Evolutionary conservation across 2,797 vertebrate genomes (phyloP), one percentile per base, ranked within the genome.

Genomic region (Tenualosa thibaudeaui): DNA sequence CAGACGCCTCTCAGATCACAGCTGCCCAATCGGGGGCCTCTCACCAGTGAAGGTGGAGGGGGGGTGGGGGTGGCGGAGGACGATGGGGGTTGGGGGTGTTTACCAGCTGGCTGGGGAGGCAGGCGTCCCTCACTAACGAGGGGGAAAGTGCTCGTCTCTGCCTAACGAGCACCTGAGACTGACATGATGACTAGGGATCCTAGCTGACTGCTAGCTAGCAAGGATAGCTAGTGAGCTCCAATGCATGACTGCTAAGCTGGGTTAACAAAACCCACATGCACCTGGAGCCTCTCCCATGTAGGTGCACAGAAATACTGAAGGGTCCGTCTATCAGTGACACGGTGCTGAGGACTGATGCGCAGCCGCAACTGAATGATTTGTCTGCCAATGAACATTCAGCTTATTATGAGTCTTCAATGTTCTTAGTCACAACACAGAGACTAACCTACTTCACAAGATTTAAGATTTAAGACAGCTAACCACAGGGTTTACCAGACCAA

Each of bases 31-130:
- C 31, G 37, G 37, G 2, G 68, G 3, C 68, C 26, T 15, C 37
- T 5, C 31, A 40, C 31, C 17, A 3, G 68, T 22, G 37, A 19
- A 5, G 5, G 13, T 5, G 13, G 62, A 68, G 26, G 62, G 15
- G 5, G 13, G 65, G 1, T 3, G 31, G 3, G 31, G 65, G 8
- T 17, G 65, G 13, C 5, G 31, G 31, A 17, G 22, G 65, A 71
- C 12, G 65, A 31, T 37, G 68, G 68, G 31, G 31, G 26, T 2
- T 75, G 68, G 31, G 68, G 37, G 17, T 75, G 15, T 31, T 75
- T 75, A 75, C 68, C 68, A 75, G 68, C 68, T 75, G 68, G 31
- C 15, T 37, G 65, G 65, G 40, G 65, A 71, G 6, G 65, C 31
- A 40, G 68, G 31, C 31, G 12, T 17, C 68, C 31, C 68, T 31